Percentiles rank a stretch among this genome's conserved stretches.
These are phyloP conservation scores for Chaetodon trifascialis DNA, from an alignment of 2,113 vertebrate species.

Conservation along the genomic window DNA sequence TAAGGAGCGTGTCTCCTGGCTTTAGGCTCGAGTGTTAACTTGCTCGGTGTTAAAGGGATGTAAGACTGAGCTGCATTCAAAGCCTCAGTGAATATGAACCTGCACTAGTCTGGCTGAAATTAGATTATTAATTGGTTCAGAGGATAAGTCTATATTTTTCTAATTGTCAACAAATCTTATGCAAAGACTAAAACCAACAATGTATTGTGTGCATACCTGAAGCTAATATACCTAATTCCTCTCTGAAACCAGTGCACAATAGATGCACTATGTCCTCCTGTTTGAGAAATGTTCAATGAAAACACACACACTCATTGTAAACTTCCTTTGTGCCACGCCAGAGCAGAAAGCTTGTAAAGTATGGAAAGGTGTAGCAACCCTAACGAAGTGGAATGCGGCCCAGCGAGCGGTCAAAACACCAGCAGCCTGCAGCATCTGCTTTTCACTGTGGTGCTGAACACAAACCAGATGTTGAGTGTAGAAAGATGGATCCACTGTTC, in stretches of 20 bases:
- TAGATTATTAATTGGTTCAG: neutral
- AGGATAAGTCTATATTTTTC: neutral
- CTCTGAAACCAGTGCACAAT: neutral
- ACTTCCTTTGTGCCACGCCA: neutral
- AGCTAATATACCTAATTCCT: neutral
- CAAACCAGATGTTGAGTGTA: neutral
- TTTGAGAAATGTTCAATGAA: neutral
- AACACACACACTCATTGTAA: no score
- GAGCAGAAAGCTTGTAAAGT: neutral
- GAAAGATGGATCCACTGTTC: neutral
- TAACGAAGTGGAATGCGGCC: neutral
- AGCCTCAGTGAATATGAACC: conserved; percentile 35
- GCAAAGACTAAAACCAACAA: neutral
- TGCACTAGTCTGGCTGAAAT: neutral
- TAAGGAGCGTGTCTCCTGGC: conserved; percentile 20
- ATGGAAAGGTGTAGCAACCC: neutral
- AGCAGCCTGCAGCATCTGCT: neutral
- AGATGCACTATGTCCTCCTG: neutral
- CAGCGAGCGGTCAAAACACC: neutral
- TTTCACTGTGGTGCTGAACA: neutral
- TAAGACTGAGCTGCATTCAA: conserved; percentile 19
- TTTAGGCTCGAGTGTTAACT: conserved; percentile 7
- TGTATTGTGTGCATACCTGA: neutral
- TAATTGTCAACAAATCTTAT: neutral
- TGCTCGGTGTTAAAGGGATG: neutral